Base-by-base conservation (phyloP, 2,797 vertebrate species). In the Myotis findleyi region DNA sequence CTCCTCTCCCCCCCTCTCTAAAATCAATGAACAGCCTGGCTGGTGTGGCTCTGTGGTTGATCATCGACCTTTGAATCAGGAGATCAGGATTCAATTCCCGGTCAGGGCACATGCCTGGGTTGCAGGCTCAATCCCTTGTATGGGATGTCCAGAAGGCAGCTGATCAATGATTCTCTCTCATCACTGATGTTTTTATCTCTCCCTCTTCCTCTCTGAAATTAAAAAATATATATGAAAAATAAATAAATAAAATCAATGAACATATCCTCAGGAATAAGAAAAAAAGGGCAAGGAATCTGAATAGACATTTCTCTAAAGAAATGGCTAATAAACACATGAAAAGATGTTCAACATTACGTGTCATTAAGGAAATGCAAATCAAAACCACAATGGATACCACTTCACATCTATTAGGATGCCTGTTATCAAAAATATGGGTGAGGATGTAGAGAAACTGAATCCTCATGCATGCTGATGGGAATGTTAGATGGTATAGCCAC, bases 301-400 rank as follows among this genome's bases (percentile, higher is more conserved):
- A 73, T 5, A 87, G 53, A 36, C 27, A 75, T 53, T 93, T 75
- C 44, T 93, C 20, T 68, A 49, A 82, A 86, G 30, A 69, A 69
- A 90, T 27, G 16, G 62, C 76, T 33, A 38, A 75, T 30, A 51
- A 89, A 55, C 36, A 93, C 41, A 90, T 69, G 47, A 59, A 86
- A 36, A 90, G 57, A 93, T 76, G 10, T 53, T 81, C n/a, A 82
- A 76, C 2, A 59, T 38, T 30, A 88, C 51, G 77, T 51, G 38
- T 51, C 27, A 59, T 55, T 71, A 93, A 62, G 53, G 38, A 91
- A 93, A 91, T 44, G n/a, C 2, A 87, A 86, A 72, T 55, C n/a
- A 38, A 49, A 89, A 72, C 71, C 44, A 83, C 25, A 68, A 33
- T 13, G 51, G 36, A 55, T 38, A 41, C 17, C 10, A 71, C 30